Conservation (phyloP, 2,888 invertebrate species). For the Agonopterix alstromeriana region DNA sequence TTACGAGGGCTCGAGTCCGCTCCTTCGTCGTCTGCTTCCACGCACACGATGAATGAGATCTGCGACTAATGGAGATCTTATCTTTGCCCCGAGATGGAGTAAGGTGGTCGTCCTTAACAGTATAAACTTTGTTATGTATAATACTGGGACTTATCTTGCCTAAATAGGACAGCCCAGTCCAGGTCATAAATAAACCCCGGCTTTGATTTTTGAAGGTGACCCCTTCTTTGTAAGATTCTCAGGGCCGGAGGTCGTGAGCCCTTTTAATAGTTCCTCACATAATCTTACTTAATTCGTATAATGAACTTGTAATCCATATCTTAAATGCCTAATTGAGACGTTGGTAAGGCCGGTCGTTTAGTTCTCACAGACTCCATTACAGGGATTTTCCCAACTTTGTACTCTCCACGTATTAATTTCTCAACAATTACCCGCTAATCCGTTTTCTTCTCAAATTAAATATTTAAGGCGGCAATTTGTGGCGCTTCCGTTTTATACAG, state of each 20-base stretch:
- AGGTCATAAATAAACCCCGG: conserved; percentile 67
- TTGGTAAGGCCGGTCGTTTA: conserved; percentile 2
- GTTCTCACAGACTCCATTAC: conserved; percentile 19
- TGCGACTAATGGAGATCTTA: conserved; percentile 70
- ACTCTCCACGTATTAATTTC: conserved; percentile 37
- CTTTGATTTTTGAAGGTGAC: conserved; percentile 72
- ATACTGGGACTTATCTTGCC: conserved; percentile 60
- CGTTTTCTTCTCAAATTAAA: conserved; percentile 63
- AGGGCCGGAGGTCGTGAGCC: conserved; percentile 48
- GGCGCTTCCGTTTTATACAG: conserved; percentile 55
- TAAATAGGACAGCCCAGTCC: conserved; percentile 50
- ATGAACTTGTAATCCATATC: conserved; percentile 46
- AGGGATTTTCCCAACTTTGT: conserved; percentile 21
- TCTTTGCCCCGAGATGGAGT: conserved; percentile 55
- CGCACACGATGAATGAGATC: conserved; percentile 65
- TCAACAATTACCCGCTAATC: conserved; percentile 53
- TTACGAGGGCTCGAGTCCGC: conserved; percentile 39
- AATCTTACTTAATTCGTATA: conserved; percentile 61
- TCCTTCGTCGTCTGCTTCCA: conserved; percentile 39
- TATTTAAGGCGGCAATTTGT: conserved; percentile 65
- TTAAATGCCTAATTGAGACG: conserved; percentile 26
- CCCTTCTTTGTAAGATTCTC: conserved; percentile 50
- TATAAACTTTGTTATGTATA: conserved; percentile 63
- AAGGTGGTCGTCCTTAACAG: conserved; percentile 58
- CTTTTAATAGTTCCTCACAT: conserved; percentile 62